Percentiles rank a stretch among this genome's conserved stretches.
phyloP scores from a whole-genome alignment of 64 coral and sea anemone genomes.

The Montipora cactus region DNA sequence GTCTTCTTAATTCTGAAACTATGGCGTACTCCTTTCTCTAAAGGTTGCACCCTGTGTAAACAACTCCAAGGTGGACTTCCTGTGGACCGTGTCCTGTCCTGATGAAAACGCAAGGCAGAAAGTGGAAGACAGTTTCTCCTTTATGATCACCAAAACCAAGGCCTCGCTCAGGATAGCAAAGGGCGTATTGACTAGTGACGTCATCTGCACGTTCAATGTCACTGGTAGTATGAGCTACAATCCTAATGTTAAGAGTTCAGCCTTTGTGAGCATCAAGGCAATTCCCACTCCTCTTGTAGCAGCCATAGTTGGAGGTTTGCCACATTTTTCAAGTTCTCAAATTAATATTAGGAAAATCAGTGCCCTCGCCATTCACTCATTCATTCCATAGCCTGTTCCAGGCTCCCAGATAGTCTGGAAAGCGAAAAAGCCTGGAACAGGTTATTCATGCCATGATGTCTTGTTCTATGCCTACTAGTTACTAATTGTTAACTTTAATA shows the following conservation, averaged over 20 bases:
- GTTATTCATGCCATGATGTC: no score
- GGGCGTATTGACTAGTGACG: conserved; percentile 34
- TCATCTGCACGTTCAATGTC: conserved; percentile 61
- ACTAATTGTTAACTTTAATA: no score
- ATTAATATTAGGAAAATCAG: no score
- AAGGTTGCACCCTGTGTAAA: conserved; percentile 74
- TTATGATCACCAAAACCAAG: neutral
- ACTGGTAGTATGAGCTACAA: conserved; percentile 69
- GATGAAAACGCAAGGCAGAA: conserved; percentile 36
- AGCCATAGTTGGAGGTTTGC: conserved; percentile 63
- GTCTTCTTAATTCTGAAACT: neutral
- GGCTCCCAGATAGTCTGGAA: no score
- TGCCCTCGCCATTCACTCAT: no score
- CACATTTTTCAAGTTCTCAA: neutral
- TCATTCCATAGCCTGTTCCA: no score
- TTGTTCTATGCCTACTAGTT: no score
- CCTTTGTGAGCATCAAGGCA: conserved; percentile 48
- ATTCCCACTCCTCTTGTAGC: conserved; percentile 41
- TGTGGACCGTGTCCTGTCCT: conserved; percentile 54
- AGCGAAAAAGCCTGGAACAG: no score
- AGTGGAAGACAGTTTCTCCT: conserved; percentile 35
- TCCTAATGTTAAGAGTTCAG: conserved; percentile 18
- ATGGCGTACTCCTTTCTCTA: neutral
- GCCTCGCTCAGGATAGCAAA: conserved; percentile 29
- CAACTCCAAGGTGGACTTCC: conserved; percentile 41